Conservation (phyloP, 1,140 invertebrate genomes). For the Steinernema khuongi region DNA sequence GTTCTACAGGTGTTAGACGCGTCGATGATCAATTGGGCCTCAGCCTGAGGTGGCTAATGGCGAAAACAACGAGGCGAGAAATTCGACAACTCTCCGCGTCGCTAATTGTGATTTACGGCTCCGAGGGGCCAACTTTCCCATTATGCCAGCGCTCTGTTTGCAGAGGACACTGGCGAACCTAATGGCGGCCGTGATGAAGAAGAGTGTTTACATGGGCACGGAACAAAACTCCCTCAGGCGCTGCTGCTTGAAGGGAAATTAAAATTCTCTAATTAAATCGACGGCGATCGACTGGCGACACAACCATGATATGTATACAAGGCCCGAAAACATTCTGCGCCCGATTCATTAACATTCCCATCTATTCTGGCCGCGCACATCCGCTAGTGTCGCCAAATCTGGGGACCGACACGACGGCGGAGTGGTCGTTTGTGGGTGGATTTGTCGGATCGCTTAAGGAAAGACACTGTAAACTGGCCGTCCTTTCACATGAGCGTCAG, state of each 20-base stretch:
- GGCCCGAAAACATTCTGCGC: slow-evolving; percentile 12
- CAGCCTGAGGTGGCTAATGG: neutral
- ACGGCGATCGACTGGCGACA: slow-evolving; percentile 14
- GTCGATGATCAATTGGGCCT: slow-evolving; percentile 10
- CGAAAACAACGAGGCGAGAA: slow-evolving; percentile 14
- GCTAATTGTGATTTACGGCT: slow-evolving; percentile 14
- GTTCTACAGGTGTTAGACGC: slow-evolving; percentile 15
- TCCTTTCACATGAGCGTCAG: too few species aligned
- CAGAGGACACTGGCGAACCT: neutral
- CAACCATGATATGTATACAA: slow-evolving; percentile 6
- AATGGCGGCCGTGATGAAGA: slow-evolving; percentile 5
- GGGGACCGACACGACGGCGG: neutral
- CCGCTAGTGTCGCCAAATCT: neutral
- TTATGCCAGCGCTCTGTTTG: neutral
- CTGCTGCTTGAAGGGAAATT: slow-evolving; percentile 1
- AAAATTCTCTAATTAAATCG: slow-evolving; percentile 15
- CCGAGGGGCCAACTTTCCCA: neutral
- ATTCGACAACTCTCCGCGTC: slow-evolving; percentile 5
- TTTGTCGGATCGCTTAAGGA: too few species aligned
- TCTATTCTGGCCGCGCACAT: neutral
- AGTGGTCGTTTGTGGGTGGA: too few species aligned
- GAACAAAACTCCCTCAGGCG: slow-evolving; percentile 10
- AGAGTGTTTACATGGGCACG: slow-evolving; percentile 9
- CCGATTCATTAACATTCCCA: slow-evolving; percentile 14
- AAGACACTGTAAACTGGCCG: too few species aligned